These are phyloP conservation scores for Cephus cinctus DNA, from an alignment of 1,140 invertebrate species.

Conservation along the genomic window DNA sequence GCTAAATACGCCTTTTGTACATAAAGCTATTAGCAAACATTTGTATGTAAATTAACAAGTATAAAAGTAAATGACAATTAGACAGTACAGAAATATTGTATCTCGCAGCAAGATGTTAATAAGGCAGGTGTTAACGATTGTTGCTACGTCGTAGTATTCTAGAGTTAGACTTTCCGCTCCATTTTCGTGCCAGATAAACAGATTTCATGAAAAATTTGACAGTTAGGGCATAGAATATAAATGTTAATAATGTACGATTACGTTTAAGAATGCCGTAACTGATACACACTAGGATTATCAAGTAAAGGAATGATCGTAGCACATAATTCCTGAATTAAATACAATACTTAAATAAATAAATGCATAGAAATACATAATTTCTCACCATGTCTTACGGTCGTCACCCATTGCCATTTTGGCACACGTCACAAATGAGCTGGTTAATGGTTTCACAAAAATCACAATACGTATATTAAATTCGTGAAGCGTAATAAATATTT, in stretches of 20 bases:
- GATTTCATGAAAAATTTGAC: background rate
- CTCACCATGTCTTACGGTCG: constrained; percentile 64
- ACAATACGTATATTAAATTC: no score
- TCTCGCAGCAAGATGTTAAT: background rate
- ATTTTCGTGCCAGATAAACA: no score
- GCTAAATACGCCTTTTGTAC: no score
- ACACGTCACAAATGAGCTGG: constrained; percentile 20
- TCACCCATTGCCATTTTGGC: constrained; percentile 59
- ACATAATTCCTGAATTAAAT: background rate
- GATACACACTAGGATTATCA: no score
- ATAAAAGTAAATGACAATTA: background rate
- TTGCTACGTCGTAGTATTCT: no score
- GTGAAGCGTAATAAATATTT: no score
- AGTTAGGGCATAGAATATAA: no score
- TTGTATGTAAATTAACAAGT: constrained; percentile 19
- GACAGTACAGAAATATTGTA: background rate
- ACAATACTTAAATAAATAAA: background rate
- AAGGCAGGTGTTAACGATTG: background rate
- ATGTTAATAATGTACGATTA: no score
- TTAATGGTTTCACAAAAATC: no score
- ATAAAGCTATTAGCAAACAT: constrained; percentile 7
- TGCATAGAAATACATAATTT: constrained; percentile 3
- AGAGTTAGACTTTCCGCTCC: no score
- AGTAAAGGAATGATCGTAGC: background rate
- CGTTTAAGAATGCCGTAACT: no score